Evolutionary conservation across 2,797 vertebrate genomes (phyloP), one percentile per base, ranked within the genome.

Genomic region (Sandelia bainsii): DNA sequence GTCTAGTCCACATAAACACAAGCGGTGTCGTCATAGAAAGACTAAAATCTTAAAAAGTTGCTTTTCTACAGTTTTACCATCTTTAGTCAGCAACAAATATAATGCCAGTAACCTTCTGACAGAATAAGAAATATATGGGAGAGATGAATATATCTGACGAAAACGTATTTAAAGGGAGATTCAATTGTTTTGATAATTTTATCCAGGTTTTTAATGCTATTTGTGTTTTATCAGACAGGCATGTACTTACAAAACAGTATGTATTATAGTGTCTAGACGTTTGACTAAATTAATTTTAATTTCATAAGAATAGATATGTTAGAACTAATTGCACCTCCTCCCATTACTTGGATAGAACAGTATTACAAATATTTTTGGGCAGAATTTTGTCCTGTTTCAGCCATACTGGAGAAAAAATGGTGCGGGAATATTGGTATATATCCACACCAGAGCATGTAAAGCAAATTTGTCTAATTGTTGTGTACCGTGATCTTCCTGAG

Each of bases 1-100:
- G 56, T 89, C 82, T 87, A 23, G 57, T 69, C 65, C 39, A 68
- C 52, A 42, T 63, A 51, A 54, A 77, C 68, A 69, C 70, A 73
- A 77, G 73, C 51, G 39, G 58, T 61, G 71, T 70, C 25, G 56
- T 79, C 54, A 71, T 27, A 23, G 40, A 72, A 42, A 75, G 23
- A 42, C 37, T 53, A 42, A 62, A 52, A 69, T 78, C 74, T 61
- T 19, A 42, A 45, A 81, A 12, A 27, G 16, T 40, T 1, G 25
- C 12, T 19, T 68, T 53, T 69, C 56, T 40, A 46, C 34, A 27
- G n/a, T 59, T 71, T 69, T 50, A 12, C 16, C 4, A 0, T 14
- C 1, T 17, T 44, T 27, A 44, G 39, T 49, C 44, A 12, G 6
- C 53, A 27, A 56, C 8, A 25, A 8, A 63, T 68, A 32, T 9